These are phyloP conservation scores for Zaprionus taronus DNA, from an alignment of 1,140 invertebrate genomes.

Conservation along the genomic window DNA sequence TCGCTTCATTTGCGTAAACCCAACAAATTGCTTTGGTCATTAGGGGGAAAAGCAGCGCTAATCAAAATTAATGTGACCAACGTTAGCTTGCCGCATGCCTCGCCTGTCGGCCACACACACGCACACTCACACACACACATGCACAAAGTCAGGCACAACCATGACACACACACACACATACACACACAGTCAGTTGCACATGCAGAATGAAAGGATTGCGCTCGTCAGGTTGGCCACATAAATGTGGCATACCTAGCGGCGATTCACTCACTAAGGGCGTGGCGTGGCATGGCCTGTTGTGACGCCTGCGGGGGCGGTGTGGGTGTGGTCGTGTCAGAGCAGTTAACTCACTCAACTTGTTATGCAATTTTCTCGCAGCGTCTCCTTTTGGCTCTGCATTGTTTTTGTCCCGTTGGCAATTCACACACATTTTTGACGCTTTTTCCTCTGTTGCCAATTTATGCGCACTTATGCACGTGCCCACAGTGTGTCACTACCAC, in stretches of 20 bases:
- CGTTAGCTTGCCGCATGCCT: slow-evolving; percentile 32
- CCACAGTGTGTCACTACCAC: slow-evolving; percentile 8
- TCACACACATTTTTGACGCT: slow-evolving; percentile 36
- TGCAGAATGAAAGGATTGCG: slow-evolving; percentile 12
- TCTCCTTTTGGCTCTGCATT: slow-evolving; percentile 44
- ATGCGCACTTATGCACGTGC: slow-evolving; percentile 77
- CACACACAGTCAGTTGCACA: slow-evolving; percentile 8
- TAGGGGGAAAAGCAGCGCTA: slow-evolving; percentile 54
- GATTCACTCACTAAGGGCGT: not conserved
- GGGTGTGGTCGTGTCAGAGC: not conserved
- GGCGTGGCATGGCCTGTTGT: not conserved
- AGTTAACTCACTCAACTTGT: slow-evolving; percentile 55
- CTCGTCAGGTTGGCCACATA: slow-evolving; percentile 41
- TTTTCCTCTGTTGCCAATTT: slow-evolving; percentile 65
- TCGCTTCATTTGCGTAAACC: not conserved
- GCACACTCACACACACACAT: slow-evolving; percentile 1
- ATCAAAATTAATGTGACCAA: slow-evolving; percentile 66
- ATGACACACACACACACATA: slow-evolving; percentile 14
- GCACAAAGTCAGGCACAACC: not conserved
- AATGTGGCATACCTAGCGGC: slow-evolving; percentile 46
- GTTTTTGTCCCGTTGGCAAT: slow-evolving; percentile 36
- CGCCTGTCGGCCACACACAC: slow-evolving; percentile 9
- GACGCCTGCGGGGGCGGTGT: not conserved
- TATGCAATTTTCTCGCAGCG: slow-evolving; percentile 68
- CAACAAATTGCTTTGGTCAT: slow-evolving; percentile 53